These are phyloP conservation scores for Mormyrops boulengeri DNA, from an alignment of 2,797 vertebrate species.

Conservation along the genomic window DNA sequence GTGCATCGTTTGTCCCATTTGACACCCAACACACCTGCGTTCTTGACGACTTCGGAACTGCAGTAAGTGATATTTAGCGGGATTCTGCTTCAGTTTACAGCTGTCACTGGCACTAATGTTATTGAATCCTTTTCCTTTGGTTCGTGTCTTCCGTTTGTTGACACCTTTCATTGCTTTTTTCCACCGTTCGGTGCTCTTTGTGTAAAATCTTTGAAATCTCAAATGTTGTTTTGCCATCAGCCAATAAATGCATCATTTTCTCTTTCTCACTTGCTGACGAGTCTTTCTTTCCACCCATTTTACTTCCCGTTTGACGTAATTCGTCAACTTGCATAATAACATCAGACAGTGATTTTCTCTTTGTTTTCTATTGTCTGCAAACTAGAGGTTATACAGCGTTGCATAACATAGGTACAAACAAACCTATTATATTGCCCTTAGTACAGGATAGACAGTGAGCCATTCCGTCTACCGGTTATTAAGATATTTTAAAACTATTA, in stretches of 20 bases:
- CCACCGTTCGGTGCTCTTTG: background rate
- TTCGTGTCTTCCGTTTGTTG: background rate
- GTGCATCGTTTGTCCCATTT: background rate
- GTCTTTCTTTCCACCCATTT: background rate
- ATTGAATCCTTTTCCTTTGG: background rate
- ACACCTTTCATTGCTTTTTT: background rate
- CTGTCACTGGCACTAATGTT: background rate
- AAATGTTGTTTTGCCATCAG: background rate
- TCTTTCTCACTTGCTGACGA: background rate
- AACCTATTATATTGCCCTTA: background rate
- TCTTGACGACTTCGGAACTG: background rate
- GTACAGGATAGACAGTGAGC: background rate
- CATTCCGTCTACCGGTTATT: background rate
- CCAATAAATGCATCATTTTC: background rate
- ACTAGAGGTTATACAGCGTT: background rate
- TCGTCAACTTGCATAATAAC: background rate
- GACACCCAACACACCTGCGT: background rate
- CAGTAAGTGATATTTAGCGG: background rate
- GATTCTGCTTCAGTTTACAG: background rate
- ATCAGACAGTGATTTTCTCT: background rate
- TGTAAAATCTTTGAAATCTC: background rate
- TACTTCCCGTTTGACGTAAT: background rate
- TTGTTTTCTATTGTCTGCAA: background rate
- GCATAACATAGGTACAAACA: background rate
- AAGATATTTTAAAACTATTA: background rate